Evolutionary conservation across 2,888 invertebrate species (phyloP).

Genomic region (Pteria penguin): DNA sequence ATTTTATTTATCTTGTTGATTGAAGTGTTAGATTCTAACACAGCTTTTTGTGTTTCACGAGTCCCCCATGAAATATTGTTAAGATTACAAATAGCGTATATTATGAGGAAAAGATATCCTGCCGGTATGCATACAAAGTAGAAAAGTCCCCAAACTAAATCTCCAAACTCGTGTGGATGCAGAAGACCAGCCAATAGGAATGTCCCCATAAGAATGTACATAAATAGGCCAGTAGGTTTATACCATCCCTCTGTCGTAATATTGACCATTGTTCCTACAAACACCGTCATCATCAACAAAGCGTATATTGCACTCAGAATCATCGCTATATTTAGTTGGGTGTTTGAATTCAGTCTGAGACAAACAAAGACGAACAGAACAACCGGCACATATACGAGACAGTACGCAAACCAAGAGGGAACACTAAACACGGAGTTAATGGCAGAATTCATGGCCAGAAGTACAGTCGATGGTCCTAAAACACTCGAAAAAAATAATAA

Average conservation of each 20-base stretch:
- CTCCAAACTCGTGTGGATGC: constrained; percentile 89
- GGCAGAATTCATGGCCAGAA: constrained; percentile 52
- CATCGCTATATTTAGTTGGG: constrained; percentile 85
- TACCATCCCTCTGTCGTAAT: constrained; percentile 93
- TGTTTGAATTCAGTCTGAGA: constrained; percentile 93
- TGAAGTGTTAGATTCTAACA: constrained; percentile 19
- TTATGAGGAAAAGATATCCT: constrained; percentile 94
- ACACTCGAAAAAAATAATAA: constrained; percentile 62
- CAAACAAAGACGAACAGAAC: constrained; percentile 94
- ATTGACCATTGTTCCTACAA: constrained; percentile 97
- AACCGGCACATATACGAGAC: constrained; percentile 95
- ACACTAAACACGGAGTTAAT: constrained; percentile 47
- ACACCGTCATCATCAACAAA: constrained; percentile 99
- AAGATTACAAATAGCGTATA: constrained; percentile 94
- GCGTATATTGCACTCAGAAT: constrained; percentile 91
- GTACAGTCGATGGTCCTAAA: constrained; percentile 56
- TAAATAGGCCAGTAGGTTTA: constrained; percentile 56
- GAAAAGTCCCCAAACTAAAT: constrained; percentile 85
- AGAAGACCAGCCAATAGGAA: constrained; percentile 97
- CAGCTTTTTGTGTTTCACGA: constrained; percentile 83
- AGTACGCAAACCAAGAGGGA: constrained; percentile 90
- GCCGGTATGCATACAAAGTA: constrained; percentile 96
- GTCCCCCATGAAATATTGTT: constrained; percentile 97
- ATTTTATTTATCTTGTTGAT: constrained; percentile 16
- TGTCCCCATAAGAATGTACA: constrained; percentile 88